Conservation (phyloP, 2,888 invertebrate genomes). For the Drosophila ustulata region DNA sequence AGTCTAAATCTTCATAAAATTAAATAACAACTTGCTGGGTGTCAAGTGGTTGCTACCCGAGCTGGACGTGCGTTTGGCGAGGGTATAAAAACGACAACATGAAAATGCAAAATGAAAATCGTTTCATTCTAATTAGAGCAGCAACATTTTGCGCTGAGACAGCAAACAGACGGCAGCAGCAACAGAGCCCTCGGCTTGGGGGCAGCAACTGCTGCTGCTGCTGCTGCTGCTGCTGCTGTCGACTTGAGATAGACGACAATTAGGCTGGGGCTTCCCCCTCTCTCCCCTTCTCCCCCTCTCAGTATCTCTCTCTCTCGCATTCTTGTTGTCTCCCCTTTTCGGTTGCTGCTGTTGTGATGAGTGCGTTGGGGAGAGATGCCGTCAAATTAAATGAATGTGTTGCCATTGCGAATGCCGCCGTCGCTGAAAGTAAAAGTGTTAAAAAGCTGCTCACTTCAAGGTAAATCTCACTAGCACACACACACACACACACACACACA, state of each 20-base stretch:
- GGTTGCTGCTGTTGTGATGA: constrained; percentile 6
- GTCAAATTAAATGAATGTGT: constrained; percentile 77
- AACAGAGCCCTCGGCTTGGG: background rate
- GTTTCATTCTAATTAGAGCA: constrained; percentile 80
- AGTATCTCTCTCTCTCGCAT: too few relatives aligned
- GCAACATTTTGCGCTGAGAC: constrained; percentile 77
- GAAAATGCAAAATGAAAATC: constrained; percentile 73
- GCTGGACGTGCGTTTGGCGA: background rate
- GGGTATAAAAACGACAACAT: constrained; percentile 23
- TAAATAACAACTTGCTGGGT: too few relatives aligned
- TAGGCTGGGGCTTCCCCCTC: constrained; percentile 52
- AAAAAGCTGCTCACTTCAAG: constrained; percentile 78
- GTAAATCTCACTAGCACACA: constrained; percentile 56
- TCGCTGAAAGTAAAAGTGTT: constrained; percentile 70
- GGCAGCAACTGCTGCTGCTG: background rate
- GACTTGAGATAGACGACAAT: constrained; percentile 76
- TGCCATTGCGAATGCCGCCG: constrained; percentile 39
- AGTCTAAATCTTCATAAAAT: too few relatives aligned
- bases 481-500: constrained; percentile 18
- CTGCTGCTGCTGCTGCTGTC: constrained; percentile 32
- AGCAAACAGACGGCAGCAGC: constrained; percentile 65
- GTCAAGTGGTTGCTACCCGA: background rate
- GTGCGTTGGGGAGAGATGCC: constrained; percentile 22
- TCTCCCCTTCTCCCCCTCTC: too few relatives aligned
- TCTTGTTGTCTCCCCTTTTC: constrained; percentile 7